Conservation (phyloP, 2,797 vertebrate genomes). For the Argya squamiceps region DNA sequence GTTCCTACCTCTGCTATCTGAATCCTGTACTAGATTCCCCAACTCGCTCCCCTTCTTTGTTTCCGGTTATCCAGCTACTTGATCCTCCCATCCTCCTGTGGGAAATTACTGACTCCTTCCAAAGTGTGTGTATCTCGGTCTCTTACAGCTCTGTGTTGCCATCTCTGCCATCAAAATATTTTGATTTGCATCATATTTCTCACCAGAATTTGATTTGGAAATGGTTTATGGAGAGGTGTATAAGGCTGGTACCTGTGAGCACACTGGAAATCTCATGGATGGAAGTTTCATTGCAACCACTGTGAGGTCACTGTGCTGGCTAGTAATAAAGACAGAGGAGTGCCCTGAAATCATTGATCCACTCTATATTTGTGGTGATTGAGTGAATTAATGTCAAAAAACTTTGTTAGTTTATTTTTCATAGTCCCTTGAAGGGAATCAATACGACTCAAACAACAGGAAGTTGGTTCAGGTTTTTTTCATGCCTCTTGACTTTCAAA, state of each 20-base stretch:
- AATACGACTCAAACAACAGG: background rate
- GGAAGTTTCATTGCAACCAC: background rate
- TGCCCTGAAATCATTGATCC: background rate
- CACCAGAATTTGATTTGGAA: background rate
- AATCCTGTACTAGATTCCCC: background rate
- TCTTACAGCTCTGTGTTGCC: background rate
- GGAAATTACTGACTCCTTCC: background rate
- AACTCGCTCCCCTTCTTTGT: background rate
- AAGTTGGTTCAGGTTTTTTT: background rate
- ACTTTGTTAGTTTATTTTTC: background rate
- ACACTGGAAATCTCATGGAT: background rate
- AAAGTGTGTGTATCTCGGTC: accelerated
- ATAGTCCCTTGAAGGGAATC: background rate
- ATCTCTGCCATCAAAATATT: background rate
- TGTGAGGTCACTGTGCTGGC: background rate
- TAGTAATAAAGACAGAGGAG: background rate
- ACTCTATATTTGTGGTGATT: background rate
- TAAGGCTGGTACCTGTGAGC: background rate
- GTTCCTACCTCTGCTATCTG: background rate
- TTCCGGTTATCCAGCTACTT: background rate
- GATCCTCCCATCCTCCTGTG: background rate
- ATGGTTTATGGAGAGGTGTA: background rate
- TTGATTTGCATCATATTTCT: background rate
- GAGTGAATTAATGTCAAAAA: background rate
- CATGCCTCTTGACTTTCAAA: background rate